Evolutionary conservation across 1,140 invertebrate genomes (phyloP).

Genomic region (Maconellicoccus hirsutus): DNA sequence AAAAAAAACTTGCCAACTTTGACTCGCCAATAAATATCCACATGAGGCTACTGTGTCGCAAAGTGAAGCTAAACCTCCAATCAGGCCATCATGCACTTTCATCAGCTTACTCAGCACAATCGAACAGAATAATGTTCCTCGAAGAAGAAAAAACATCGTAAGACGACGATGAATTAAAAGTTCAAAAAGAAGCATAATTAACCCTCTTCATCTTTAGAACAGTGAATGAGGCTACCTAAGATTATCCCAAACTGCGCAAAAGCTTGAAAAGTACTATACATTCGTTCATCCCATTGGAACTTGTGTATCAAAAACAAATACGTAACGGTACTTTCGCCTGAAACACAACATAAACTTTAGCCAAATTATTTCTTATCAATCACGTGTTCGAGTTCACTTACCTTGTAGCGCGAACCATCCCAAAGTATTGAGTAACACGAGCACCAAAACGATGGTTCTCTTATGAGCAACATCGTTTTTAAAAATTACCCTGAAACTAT

Average conservation of each 20-base stretch:
- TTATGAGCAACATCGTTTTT: background rate
- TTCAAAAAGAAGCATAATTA: too few species aligned
- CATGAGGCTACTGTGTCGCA: background rate
- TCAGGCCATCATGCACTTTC: background rate
- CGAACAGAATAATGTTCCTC: background rate
- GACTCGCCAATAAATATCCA: background rate
- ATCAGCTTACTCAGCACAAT: background rate
- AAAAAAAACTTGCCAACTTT: background rate
- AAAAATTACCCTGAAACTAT: background rate
- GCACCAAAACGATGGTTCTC: background rate
- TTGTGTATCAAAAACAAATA: conserved; percentile 30
- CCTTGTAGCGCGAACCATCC: background rate
- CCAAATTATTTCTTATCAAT: too few species aligned
- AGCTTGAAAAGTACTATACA: conserved; percentile 24
- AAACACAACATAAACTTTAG: too few species aligned
- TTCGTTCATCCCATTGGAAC: conserved; percentile 29
- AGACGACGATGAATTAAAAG: too few species aligned
- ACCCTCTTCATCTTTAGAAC: too few species aligned
- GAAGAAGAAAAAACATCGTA: too few species aligned
- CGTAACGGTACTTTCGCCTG: conserved; percentile 29
- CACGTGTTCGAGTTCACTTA: too few species aligned
- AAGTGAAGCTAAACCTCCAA: background rate
- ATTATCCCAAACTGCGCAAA: too few species aligned
- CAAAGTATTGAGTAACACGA: background rate
- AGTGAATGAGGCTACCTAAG: too few species aligned